Evolutionary conservation across 2,888 invertebrate species (phyloP).

Genomic region (Luffia ferchaultella): DNA sequence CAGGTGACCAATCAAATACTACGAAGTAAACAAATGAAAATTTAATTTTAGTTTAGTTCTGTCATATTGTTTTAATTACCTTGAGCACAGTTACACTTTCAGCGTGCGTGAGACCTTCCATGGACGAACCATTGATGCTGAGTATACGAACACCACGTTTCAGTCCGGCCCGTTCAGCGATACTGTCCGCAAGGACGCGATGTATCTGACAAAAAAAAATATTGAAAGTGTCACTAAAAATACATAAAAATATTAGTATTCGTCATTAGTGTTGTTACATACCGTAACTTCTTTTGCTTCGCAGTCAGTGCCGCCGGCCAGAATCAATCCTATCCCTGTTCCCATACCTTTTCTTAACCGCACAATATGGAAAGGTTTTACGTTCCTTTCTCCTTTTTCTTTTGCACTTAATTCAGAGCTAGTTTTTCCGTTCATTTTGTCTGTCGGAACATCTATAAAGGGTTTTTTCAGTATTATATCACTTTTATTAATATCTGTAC

Average conservation of each 20-base stretch:
- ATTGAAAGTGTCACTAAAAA: neutral
- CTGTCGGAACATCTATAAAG: neutral
- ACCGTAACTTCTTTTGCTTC: conserved; percentile 93
- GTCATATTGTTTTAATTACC: conserved; percentile 46
- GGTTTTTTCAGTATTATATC: neutral
- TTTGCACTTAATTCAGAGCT: neutral
- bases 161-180: conserved; percentile 87
- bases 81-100: conserved; percentile 89
- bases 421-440: neutral
- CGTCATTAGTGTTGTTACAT: conserved; percentile 36
- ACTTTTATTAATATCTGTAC: neutral
- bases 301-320: conserved; percentile 90
- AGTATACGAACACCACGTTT: conserved; percentile 88
- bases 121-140: conserved; percentile 86
- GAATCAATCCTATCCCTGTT: conserved; percentile 83
- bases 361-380: conserved; percentile 15
- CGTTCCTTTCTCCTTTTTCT: neutral
- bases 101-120: conserved; percentile 85
- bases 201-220: conserved; percentile 74
- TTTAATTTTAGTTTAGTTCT: conserved; percentile 2
- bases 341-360: conserved; percentile 45
- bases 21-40: too few relatives aligned
- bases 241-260: neutral
- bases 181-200: conserved; percentile 84
- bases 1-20: too few relatives aligned